Conservation (phyloP, 2,797 vertebrate genomes). For the Taenioides sp. region DNA sequence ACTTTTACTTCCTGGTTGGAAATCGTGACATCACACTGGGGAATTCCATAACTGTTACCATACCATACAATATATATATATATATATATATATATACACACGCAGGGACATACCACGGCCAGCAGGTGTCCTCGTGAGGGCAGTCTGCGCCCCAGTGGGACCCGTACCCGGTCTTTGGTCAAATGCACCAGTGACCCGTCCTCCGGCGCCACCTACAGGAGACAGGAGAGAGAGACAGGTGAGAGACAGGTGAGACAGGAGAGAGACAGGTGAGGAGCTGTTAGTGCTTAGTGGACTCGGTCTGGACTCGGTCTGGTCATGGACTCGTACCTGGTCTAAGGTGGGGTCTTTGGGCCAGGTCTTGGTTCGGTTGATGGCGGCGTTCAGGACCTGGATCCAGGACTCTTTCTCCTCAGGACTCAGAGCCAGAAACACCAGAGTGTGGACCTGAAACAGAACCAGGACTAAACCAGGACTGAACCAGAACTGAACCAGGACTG, state of each 20-base stretch:
- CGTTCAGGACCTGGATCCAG: constrained; percentile 89
- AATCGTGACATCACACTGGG: too few relatives aligned
- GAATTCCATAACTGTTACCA: too few relatives aligned
- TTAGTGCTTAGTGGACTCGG: too few relatives aligned
- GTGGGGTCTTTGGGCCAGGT: constrained; percentile 91
- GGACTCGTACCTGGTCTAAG: constrained; percentile 79
- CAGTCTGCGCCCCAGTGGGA: constrained; percentile 89
- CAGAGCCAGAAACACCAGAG: constrained; percentile 92
- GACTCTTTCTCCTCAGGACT: constrained; percentile 97
- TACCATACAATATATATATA: too few relatives aligned
- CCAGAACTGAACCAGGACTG: too few relatives aligned
- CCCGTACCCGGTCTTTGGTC: constrained; percentile 89
- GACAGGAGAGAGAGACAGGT: constrained; percentile 15
- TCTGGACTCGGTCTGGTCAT: too few relatives aligned
- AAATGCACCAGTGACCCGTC: constrained; percentile 87
- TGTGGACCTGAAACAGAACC: constrained; percentile 80
- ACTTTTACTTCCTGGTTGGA: too few relatives aligned
- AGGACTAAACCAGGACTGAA: too few relatives aligned
- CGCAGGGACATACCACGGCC: constrained; percentile 82
- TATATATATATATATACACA: too few relatives aligned
- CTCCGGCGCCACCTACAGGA: constrained; percentile 85
- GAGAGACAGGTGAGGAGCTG: constrained; percentile 77
- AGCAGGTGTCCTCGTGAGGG: constrained; percentile 91
- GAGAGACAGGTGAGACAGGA: not conserved
- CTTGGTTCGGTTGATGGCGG: constrained; percentile 88